Evolutionary conservation across 2,888 invertebrate species (phyloP).

Genomic region (Ennomos fuscantarius): DNA sequence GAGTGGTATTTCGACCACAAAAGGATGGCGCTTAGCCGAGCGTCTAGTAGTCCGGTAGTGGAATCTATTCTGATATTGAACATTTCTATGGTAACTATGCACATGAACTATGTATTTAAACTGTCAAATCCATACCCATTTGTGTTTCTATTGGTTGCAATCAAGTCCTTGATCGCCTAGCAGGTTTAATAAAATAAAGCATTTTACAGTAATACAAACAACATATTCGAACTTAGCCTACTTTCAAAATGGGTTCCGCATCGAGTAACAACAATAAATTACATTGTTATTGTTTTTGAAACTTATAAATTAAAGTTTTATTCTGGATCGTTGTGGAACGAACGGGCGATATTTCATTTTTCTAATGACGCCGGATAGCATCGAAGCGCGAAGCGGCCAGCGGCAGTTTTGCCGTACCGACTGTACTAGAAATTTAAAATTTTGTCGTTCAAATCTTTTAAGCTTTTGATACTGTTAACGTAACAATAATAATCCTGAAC

Average conservation of each 20-base stretch:
- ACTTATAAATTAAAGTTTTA: conserved; percentile 49
- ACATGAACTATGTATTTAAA: no score
- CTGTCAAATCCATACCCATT: no score
- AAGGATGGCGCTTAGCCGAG: no score
- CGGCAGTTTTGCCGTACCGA: background rate
- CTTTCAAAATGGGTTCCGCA: background rate
- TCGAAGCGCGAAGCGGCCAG: conserved; percentile 8
- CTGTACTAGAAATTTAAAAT: background rate
- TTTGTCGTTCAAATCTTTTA: no score
- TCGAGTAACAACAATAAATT: conserved; percentile 39
- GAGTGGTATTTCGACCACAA: no score
- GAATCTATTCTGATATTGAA: no score
- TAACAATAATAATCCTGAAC: no score
- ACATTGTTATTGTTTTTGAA: conserved; percentile 47
- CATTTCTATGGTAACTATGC: no score
- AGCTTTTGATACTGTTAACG: no score
- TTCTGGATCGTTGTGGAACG: conserved; percentile 23
- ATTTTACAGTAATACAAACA: background rate
- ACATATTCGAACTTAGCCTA: background rate
- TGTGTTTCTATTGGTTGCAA: no score
- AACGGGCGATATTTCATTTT: conserved; percentile 47
- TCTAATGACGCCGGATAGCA: conserved; percentile 41
- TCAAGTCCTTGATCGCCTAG: no score
- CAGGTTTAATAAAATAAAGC: conserved; percentile 6
- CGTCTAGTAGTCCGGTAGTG: no score